Evolutionary conservation across 2,797 vertebrate species (phyloP).

Genomic region (Esox lucius): DNA sequence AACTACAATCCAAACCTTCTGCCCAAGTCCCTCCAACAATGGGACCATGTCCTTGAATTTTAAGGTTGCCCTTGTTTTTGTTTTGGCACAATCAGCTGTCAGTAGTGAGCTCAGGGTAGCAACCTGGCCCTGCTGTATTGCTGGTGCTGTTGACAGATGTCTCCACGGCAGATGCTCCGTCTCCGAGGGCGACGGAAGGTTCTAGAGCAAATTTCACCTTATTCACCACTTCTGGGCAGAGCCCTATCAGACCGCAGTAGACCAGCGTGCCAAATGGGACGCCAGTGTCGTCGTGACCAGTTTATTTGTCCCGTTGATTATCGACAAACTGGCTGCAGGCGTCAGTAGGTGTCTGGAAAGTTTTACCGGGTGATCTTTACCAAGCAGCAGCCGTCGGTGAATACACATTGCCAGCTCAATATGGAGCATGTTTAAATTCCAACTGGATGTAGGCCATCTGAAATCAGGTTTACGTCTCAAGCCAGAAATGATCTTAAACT

Average conservation of each 20-base stretch:
- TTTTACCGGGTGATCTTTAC: neutral
- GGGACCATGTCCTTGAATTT: neutral
- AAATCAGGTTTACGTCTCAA: neutral
- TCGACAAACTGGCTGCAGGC: neutral
- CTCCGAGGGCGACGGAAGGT: conserved; percentile 8
- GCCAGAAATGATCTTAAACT: too few species aligned
- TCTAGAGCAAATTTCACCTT: neutral
- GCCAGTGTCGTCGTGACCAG: neutral
- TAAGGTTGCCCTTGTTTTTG: conserved; percentile 1
- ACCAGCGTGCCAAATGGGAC: neutral
- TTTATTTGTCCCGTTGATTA: neutral
- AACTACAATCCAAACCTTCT: neutral
- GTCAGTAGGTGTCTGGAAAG: too few species aligned
- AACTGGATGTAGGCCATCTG: too few species aligned
- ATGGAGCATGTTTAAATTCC: neutral
- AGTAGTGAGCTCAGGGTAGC: neutral
- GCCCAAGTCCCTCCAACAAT: neutral
- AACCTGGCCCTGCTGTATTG: neutral
- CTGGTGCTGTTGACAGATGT: conserved; percentile 25
- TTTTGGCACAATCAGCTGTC: neutral
- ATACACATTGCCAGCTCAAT: neutral
- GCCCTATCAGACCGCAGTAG: neutral
- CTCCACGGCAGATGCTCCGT: neutral
- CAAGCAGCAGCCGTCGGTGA: neutral
- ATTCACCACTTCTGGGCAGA: neutral